Evolutionary conservation across 2,888 invertebrate genomes (phyloP).

Genomic region (Thymelicus sylvestris): DNA sequence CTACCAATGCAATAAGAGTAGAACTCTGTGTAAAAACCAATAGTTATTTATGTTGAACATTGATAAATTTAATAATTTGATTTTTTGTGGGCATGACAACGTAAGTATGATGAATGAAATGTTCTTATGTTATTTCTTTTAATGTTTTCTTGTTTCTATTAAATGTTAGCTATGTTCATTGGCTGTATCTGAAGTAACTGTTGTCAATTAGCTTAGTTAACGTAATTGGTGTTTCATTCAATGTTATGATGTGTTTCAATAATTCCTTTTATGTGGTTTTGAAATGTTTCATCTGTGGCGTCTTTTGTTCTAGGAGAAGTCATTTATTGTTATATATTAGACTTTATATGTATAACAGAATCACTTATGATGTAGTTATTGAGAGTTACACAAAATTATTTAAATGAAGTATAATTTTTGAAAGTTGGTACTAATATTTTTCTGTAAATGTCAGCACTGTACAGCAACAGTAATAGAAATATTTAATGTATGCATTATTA

Average conservation of each 20-base stretch:
- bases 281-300: slow-evolving; percentile 25
- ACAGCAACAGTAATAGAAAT: not conserved
- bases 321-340: slow-evolving; percentile 4
- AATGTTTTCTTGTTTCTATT: slow-evolving; percentile 27
- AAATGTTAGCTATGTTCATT: slow-evolving; percentile 42
- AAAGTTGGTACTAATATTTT: not conserved
- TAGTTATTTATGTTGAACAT: too few relatives aligned
- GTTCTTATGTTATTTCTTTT: slow-evolving; percentile 20
- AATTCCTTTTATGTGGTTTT: slow-evolving; percentile 18
- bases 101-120: slow-evolving; percentile 39
- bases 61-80: not conserved
- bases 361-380: slow-evolving; percentile 19
- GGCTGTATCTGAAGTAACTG: slow-evolving; percentile 41
- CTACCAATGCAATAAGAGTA: too few relatives aligned
- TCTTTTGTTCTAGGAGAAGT: slow-evolving; percentile 11
- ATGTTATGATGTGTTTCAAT: slow-evolving; percentile 24
- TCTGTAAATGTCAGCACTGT: slow-evolving; percentile 15
- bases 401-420: not conserved
- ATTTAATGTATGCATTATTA: not conserved
- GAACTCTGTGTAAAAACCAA: too few relatives aligned
- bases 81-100: slow-evolving; percentile 16
- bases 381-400: slow-evolving; percentile 7
- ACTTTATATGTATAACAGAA: slow-evolving; percentile 5
- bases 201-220: slow-evolving; percentile 40
- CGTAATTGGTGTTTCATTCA: slow-evolving; percentile 25